phyloP scores from a whole-genome alignment of 2,797 vertebrate species.

The Graptemys geographica region DNA sequence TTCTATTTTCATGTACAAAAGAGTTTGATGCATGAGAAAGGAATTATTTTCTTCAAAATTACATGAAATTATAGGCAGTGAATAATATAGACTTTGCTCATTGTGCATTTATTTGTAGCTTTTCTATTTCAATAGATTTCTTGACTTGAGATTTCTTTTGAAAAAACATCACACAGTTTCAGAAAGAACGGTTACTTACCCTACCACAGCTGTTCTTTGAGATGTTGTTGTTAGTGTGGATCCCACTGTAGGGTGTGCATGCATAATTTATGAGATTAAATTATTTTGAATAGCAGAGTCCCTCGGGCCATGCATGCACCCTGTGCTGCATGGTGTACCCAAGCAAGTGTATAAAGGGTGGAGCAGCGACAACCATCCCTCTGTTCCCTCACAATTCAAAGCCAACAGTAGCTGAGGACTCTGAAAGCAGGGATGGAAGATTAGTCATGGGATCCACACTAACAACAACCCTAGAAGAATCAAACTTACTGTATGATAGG shows the following conservation, averaged over 20 bases:
- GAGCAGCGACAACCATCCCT: too few species aligned
- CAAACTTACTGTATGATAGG: too few species aligned
- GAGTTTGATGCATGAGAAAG: background rate
- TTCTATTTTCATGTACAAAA: background rate
- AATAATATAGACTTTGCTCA: background rate
- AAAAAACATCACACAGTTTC: background rate
- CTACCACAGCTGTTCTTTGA: background rate
- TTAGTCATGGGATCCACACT: too few species aligned
- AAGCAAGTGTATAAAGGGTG: too few species aligned
- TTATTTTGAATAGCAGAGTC: background rate
- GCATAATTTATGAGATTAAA: background rate
- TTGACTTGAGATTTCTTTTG: background rate
- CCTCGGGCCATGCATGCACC: too few species aligned
- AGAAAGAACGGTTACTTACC: too few species aligned
- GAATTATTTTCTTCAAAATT: background rate
- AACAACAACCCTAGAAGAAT: too few species aligned
- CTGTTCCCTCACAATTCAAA: too few species aligned
- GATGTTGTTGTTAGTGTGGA: background rate
- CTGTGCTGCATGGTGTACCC: too few species aligned
- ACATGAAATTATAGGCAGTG: background rate
- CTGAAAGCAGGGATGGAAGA: too few species aligned
- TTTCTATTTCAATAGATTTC: background rate
- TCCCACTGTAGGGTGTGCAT: rapidly evolving
- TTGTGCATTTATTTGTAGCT: background rate
- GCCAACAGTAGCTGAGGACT: too few species aligned